A percentile compares a stretch with the other conserved stretches of the same genome.
Conservation (phyloP, 1,140 invertebrate genomes). For the Leptinotarsa lineolata region DNA sequence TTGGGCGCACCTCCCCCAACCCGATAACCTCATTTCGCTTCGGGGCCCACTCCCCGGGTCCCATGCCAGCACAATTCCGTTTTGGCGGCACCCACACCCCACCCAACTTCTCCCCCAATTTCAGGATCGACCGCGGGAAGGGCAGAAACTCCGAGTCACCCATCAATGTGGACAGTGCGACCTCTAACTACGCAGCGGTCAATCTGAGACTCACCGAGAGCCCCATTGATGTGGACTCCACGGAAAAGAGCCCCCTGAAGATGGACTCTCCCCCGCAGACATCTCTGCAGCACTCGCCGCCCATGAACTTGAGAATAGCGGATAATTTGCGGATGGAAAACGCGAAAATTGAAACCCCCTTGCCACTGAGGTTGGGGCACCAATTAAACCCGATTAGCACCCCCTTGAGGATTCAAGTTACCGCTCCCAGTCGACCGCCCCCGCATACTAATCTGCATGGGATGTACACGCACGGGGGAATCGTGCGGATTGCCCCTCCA, state of each 20-base stretch:
- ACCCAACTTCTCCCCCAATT: slow-evolving; percentile 47
- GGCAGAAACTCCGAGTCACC: slow-evolving; percentile 46
- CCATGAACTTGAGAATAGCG: slow-evolving; percentile 50
- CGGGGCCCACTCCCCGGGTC: slow-evolving; percentile 54
- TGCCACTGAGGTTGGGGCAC: slow-evolving; percentile 49
- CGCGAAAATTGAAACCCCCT: slow-evolving; percentile 47
- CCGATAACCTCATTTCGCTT: slow-evolving; percentile 53
- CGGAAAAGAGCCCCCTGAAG: slow-evolving; percentile 46
- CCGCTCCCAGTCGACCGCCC: slow-evolving; percentile 52
- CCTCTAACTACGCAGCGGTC: slow-evolving; percentile 40
- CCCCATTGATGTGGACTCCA: slow-evolving; percentile 51
- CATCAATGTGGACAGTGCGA: slow-evolving; percentile 51
- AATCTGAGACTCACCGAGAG: slow-evolving; percentile 46
- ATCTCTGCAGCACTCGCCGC: slow-evolving; percentile 56
- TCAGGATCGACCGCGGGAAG: slow-evolving; percentile 40
- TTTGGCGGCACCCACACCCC: slow-evolving; percentile 49
- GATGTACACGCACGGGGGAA: slow-evolving; percentile 46
- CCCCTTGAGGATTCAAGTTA: slow-evolving; percentile 59
- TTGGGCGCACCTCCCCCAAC: slow-evolving; percentile 49
- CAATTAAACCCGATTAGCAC: slow-evolving; percentile 52
- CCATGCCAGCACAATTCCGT: slow-evolving; percentile 54
- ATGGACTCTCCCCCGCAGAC: slow-evolving; percentile 55
- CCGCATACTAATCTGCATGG: slow-evolving; percentile 48
- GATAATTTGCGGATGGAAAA: slow-evolving; percentile 35
- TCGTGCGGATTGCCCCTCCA: slow-evolving; percentile 51